Evolutionary conservation across 2,113 vertebrate genomes (phyloP), one percentile per base, ranked within the genome.

Genomic region (Cyanoderma ruficeps): DNA sequence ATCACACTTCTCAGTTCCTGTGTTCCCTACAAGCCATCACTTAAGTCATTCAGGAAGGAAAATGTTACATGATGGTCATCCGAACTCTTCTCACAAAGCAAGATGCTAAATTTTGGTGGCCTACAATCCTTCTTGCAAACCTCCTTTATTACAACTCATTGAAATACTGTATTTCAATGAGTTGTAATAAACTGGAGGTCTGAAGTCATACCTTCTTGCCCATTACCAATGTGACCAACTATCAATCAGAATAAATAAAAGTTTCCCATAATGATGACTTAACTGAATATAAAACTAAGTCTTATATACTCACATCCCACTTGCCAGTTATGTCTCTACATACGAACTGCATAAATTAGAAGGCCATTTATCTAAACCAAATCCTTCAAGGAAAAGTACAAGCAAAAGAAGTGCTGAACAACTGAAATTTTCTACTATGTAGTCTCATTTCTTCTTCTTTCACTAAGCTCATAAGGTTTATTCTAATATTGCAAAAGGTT

Each of bases 291-390:
- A 64, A 42, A 53, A n/a, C 4, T 39, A 53, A 41, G 33, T 77
- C 78, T 96, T 90, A 80, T 27, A 76, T 49, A 91, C 44, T 96
- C 93, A 95, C 84, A 97, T 65, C 61, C 27, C 63, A 77, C 60
- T 95, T 89, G 94, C 60, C 93, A 93, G 25, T 39, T 52, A 77
- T 16, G 6, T 70, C 20, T 57, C 17, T 60, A 42, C 23, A 18
- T 59, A 37, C 8, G n/a, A 74, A 42, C 35, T 95, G 79, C 71
- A 91, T 56, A 89, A 93, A 94, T 91, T 89, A 83, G 39, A 80
- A 74, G 69, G 80, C 77, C 33, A 75, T 27, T 5, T 10, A n/a
- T 21, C 46, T 61, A 81, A 83, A 74, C 10, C 1, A 37, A 64
- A 77, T 24, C 8, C 42, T 37, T 50, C 33, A 87, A 59, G 24